Conservation (phyloP, 2,888 invertebrate genomes). For the Eurytoma adleriae region DNA sequence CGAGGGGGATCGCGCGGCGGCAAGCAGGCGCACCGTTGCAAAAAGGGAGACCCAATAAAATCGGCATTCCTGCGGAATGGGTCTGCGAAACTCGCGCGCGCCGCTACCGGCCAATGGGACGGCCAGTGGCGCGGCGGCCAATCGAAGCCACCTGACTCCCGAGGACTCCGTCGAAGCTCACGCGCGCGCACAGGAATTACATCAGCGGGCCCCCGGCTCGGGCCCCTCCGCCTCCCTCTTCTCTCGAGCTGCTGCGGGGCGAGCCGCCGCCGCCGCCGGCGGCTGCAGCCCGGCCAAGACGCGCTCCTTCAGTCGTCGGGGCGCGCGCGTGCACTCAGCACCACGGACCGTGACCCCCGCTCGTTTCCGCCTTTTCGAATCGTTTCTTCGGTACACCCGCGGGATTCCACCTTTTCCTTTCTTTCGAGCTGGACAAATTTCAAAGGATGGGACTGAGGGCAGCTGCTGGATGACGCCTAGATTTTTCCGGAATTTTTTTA, state of each 20-base stretch:
- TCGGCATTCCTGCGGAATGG: no score
- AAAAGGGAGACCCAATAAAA: no score
- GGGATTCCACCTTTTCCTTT: not conserved
- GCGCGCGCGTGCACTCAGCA: slow-evolving; percentile 66
- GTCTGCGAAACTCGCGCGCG: no score
- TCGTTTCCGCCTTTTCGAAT: not conserved
- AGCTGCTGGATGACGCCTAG: slow-evolving; percentile 32
- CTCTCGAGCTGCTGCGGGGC: not conserved
- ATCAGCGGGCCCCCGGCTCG: slow-evolving; percentile 12
- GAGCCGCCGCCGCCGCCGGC: slow-evolving; percentile 3
- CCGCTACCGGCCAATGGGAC: slow-evolving; percentile 8
- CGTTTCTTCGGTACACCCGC: not conserved
- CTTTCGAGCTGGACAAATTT: not conserved
- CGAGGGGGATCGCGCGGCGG: no score
- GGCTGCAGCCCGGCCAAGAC: slow-evolving; percentile 39
- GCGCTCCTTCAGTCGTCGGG: slow-evolving; percentile 69
- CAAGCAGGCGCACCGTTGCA: no score
- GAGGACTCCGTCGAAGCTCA: no score
- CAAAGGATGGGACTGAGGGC: slow-evolving; percentile 15
- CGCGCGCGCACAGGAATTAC: slow-evolving; percentile 10
- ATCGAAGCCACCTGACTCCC: no score
- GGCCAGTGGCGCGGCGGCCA: not conserved
- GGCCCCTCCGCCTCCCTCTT: slow-evolving; percentile 5
- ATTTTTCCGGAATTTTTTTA: not conserved
- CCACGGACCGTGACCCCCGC: not conserved